A percentile compares a stretch with the other conserved stretches of the same genome.
These are phyloP conservation scores for Lycaon pictus DNA, from an alignment of 2,113 vertebrate species.

Conservation along the genomic window DNA sequence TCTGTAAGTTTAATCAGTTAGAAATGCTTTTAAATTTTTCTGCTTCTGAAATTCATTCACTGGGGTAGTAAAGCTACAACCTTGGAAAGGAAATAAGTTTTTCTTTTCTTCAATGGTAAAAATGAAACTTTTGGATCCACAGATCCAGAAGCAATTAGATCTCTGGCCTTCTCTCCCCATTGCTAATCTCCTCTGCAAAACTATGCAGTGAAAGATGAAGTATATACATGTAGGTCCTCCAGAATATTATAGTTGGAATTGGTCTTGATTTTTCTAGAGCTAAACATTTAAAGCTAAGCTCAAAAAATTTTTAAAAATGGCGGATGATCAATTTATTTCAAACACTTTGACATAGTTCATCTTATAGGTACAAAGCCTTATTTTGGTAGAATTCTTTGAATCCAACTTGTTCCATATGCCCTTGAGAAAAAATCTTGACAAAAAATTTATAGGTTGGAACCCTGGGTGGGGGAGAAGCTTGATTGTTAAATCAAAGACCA, in stretches of 20 bases:
- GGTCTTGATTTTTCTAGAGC: not conserved
- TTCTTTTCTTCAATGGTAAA: not conserved
- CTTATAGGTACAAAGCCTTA: not conserved
- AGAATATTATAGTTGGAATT: not conserved
- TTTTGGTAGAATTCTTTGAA: slow-evolving; percentile 10
- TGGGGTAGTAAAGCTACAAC: not conserved
- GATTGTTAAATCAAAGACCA: slow-evolving; percentile 66
- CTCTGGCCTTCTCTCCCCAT: not conserved
- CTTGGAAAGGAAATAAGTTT: not conserved
- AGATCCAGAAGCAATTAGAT: not conserved
- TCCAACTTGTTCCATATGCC: slow-evolving; percentile 56
- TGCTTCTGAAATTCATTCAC: not conserved
- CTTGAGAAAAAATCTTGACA: slow-evolving; percentile 60
- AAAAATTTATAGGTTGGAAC: not conserved
- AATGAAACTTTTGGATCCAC: not conserved
- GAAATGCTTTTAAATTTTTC: not conserved
- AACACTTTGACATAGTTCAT: not conserved
- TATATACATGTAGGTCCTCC: not conserved
- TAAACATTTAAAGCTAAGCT: not conserved
- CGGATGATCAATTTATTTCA: slow-evolving; percentile 12
- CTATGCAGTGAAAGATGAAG: not conserved
- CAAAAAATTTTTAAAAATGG: not conserved
- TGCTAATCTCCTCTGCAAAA: not conserved
- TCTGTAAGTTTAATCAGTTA: not conserved
- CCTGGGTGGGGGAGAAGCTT: not conserved